Evolutionary conservation across 1,140 invertebrate genomes (phyloP).

Genomic region (Agrypnia vestita): DNA sequence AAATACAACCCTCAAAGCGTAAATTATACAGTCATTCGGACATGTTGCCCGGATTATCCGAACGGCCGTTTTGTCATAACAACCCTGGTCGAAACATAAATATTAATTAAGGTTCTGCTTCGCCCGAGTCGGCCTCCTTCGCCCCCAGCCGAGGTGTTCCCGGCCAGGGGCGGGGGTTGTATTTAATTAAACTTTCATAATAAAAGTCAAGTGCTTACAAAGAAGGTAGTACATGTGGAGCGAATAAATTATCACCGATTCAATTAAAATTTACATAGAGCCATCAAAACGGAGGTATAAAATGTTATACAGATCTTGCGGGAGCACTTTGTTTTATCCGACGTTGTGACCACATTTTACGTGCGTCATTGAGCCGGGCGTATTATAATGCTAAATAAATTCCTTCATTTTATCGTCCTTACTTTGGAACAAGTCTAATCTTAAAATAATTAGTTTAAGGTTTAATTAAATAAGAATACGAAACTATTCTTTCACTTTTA

Average conservation of each 20-base stretch:
- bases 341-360: background rate
- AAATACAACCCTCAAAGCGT: no score
- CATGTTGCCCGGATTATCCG: constrained; percentile 3
- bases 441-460: no score
- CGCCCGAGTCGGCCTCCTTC: background rate
- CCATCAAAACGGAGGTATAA: constrained; percentile 32
- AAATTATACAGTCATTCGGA: background rate
- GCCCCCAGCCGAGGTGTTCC: background rate
- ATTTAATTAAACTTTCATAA: constrained; percentile 48
- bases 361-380: background rate
- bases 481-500: no score
- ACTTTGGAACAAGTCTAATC: no score
- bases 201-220: constrained; percentile 45
- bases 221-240: constrained; percentile 31
- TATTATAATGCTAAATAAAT: no score
- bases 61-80: constrained; percentile 16
- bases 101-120: constrained; percentile 39
- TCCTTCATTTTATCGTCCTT: no score
- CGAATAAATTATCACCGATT: constrained; percentile 42
- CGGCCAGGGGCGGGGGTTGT: background rate
- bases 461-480: no score
- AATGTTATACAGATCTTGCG: constrained; percentile 19
- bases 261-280: constrained; percentile 41
- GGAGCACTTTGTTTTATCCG: background rate
- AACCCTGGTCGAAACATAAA: constrained; percentile 22